Base-by-base conservation (phyloP, 2,113 vertebrate species). In the Oenanthe melanoleuca region DNA sequence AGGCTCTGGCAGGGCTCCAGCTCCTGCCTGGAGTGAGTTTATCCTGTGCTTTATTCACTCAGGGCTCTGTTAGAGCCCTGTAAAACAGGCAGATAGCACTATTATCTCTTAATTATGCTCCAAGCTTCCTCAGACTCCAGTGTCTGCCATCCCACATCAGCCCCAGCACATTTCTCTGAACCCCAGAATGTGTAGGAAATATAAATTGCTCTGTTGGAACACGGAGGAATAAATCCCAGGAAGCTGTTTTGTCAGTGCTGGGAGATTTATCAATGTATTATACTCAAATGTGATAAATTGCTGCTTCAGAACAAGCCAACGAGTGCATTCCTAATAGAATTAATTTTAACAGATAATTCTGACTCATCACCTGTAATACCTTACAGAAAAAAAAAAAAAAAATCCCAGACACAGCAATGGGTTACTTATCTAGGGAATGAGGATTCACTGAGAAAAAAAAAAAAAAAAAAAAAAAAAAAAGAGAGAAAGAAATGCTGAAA, bases 21-120 rank as follows among this genome's bases (percentile, higher is more conserved):
- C 0, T 85, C 49, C 63, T 65, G 21, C 1, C 20, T 26, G 86
- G 44, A 71, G 86, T 89, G 81, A 73, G 81, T 73, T 84, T 64
- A 56, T 73, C 74, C 94, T 5, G 1, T n/a, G 40, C 55, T 87
- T 96, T 86, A 89, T 94, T 85, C 40, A 45, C 55, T 73, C 69
- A 47, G 50, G 89, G 47, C 55, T 38, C 64, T 26, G 78, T 79
- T 59, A 64, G 56, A 55, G 92, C 64, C 92, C 86, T 64, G 57
- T 81, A 95, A 95, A 95, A 26, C 83, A 88, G 26, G 5, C 59
- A 14, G 66, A 38, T 57, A 83, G 66, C 59, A 69, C 50, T 61
- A 91, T 92, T 92, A 95, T 60, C 52, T 88, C 63, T 96, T 81
- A 84, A 95, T 96, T 96, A 94, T 88, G 82, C 72, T 70, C 80